These are phyloP conservation scores for Gavialis gangeticus DNA, from an alignment of 2,113 vertebrate species.

Conservation along the genomic window DNA sequence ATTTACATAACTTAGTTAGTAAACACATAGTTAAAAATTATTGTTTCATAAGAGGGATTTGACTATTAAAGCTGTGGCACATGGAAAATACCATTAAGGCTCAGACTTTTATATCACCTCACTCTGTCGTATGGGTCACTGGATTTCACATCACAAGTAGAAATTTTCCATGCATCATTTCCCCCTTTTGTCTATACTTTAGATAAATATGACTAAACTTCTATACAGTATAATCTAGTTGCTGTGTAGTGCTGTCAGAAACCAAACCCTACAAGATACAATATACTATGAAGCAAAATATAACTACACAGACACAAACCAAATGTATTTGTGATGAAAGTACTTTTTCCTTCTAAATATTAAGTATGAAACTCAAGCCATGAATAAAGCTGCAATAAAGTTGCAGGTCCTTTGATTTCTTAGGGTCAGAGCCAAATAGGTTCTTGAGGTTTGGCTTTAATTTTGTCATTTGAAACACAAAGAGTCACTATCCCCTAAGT, in stretches of 20 bases:
- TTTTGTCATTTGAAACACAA: neutral
- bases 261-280: neutral
- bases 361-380: neutral
- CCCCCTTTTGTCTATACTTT: conserved; percentile 3
- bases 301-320: neutral
- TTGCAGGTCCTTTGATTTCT: neutral
- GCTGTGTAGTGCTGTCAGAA: neutral
- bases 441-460: neutral
- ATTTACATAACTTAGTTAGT: neutral
- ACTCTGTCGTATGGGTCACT: conserved; percentile 6
- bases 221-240: neutral
- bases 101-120: conserved; percentile 38
- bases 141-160: conserved; percentile 34
- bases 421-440: neutral
- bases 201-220: conserved; percentile 23
- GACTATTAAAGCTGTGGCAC: neutral
- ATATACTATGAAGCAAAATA: neutral
- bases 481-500: neutral
- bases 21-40: neutral
- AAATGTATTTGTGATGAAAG: conserved; percentile 11
- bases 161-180: conserved; percentile 47
- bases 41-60: neutral
- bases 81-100: conserved; percentile 51
- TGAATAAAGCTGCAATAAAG: neutral
- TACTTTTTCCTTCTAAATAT: neutral